Evolutionary conservation across 2,888 invertebrate species (phyloP), one percentile per base, ranked within the genome.

Genomic region (Phortica magna): DNA sequence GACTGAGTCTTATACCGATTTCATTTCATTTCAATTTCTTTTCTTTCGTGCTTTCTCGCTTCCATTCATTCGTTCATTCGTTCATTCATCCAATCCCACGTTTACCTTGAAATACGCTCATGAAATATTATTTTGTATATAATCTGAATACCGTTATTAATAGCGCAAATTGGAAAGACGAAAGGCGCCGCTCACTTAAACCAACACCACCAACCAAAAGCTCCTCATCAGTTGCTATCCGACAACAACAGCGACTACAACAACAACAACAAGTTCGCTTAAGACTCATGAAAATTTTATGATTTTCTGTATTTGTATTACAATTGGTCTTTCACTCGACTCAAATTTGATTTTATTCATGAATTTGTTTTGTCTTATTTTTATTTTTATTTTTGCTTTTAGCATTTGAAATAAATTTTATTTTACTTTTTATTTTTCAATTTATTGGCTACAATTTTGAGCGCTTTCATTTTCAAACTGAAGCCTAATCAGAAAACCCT

Each of bases 211-310:
- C 59, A 59, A 17, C 59, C 17, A 59, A 59, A 6, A 31, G 31
- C 31, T 31, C 1, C 31, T 31, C 31, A 17, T 59, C 22, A 19
- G 19, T 61, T 6, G 48, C 61, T 19, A 61, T 19, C 61, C 31
- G 31, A 31, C 31, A 31, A 31, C 31, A 31, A 4, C 31, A 31
- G 5, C 31, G 5, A 31, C n/a, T n/a, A n/a, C n/a, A n/a, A n/a
- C n/a, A n/a, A n/a, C n/a, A n/a, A n/a, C n/a, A n/a, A n/a, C n/a
- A n/a, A n/a, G n/a, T n/a, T n/a, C 22, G 19, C 22, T 61, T 22
- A 17, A 17, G 19, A 14, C 70, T 71, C 55, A 71, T 71, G 70
- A 71, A 71, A 71, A 55, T 71, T 71, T 71, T 71, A 71, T 71
- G 53, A 53, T 71, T 71, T 71, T 48, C 70, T 71, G 9, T 71